phyloP scores from a whole-genome alignment of 1,140 invertebrate species.

The Drosophila guanche region DNA sequence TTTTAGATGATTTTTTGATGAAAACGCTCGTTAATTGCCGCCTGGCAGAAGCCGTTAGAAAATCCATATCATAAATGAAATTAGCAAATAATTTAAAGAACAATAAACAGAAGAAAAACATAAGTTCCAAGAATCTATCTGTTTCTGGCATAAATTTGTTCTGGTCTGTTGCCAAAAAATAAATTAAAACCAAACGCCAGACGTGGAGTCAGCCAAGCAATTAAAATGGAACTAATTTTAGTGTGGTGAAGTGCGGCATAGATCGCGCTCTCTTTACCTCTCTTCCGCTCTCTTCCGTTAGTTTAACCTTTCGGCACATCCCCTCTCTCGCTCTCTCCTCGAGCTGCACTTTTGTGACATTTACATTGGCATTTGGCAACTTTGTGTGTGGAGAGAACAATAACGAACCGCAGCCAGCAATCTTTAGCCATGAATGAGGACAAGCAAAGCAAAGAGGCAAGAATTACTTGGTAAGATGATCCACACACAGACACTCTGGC shows the following conservation, averaged over 20 bases:
- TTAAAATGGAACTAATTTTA: constrained; percentile 57
- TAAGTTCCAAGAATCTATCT: constrained; percentile 15
- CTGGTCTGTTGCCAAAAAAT: constrained; percentile 71
- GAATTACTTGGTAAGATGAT: constrained; percentile 45
- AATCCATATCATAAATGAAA: constrained; percentile 25
- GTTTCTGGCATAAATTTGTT: constrained; percentile 70
- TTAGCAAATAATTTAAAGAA: constrained; percentile 23
- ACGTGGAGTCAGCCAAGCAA: constrained; percentile 57
- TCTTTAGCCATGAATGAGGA: constrained; percentile 42
- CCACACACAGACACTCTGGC: constrained; percentile 16
- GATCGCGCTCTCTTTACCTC: too few species aligned
- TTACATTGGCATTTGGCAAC: constrained; percentile 64
- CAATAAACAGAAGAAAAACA: not conserved
- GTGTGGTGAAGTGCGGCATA: not conserved
- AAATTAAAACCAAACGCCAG: constrained; percentile 30
- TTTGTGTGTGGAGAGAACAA: constrained; percentile 11
- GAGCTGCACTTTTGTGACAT: constrained; percentile 50
- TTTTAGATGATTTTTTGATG: constrained; percentile 26
- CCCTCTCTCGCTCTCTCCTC: constrained; percentile 14
- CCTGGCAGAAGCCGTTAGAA: constrained; percentile 52
- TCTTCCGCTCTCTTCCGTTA: not conserved
- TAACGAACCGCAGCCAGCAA: constrained; percentile 8
- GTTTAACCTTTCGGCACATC: constrained; percentile 22
- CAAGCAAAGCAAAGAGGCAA: constrained; percentile 22
- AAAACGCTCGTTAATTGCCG: constrained; percentile 60